Conservation (phyloP, 2,113 vertebrate species). For the Jaculus jaculus region DNA sequence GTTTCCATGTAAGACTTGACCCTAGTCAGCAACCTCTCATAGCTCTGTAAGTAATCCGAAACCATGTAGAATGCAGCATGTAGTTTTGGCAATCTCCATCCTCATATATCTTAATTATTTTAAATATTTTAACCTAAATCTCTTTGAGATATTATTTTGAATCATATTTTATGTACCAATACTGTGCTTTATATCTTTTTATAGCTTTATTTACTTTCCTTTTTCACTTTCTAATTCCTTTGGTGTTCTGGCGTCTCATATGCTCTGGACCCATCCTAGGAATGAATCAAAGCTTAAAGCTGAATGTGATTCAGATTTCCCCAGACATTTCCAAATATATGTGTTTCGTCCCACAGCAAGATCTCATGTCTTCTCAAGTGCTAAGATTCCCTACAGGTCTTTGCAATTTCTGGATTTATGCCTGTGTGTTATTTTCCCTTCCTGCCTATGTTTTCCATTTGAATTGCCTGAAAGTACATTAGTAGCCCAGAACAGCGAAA, state of each 20-base stretch:
- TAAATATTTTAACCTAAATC: background rate
- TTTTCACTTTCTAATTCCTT: conserved; percentile 15
- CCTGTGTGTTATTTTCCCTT: background rate
- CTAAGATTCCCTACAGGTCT: conserved; percentile 16
- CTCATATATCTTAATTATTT: background rate
- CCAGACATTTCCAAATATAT: conserved; percentile 46
- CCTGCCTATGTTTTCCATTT: conserved; percentile 62
- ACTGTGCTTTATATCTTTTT: conserved; percentile 2
- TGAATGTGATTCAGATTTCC: conserved; percentile 31
- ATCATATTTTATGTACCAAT: background rate
- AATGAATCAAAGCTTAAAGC: conserved; percentile 26
- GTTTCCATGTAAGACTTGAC: background rate
- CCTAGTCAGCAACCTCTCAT: background rate
- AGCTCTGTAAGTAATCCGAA: background rate
- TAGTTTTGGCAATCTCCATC: background rate
- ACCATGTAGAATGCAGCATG: background rate
- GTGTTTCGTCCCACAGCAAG: conserved; percentile 54
- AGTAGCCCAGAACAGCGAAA: conserved; percentile 52
- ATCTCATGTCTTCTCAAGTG: conserved; percentile 50
- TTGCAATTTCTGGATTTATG: conserved; percentile 48
- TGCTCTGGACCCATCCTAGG: conserved; percentile 17
- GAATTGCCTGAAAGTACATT: conserved; percentile 53
- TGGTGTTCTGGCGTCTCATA: conserved; percentile 27
- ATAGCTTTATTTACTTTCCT: too few relatives aligned
- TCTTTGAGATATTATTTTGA: conserved; percentile 15